These are phyloP conservation scores for Hypomesus transpacificus DNA, from an alignment of 2,113 vertebrate genomes.

Conservation along the genomic window DNA sequence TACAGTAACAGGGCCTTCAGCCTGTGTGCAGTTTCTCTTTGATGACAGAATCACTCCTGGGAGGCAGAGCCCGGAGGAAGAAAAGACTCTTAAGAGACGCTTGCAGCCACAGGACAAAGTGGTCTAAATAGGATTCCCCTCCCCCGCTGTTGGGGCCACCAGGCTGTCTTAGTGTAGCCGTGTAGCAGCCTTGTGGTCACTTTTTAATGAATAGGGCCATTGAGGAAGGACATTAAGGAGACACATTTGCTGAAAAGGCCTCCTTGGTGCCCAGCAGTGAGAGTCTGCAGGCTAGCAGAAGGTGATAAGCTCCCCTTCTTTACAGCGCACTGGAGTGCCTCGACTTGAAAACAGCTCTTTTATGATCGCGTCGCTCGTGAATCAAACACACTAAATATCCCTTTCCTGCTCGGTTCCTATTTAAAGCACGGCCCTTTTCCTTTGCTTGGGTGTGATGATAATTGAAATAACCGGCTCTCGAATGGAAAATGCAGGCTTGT, in stretches of 20 bases:
- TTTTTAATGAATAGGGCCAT: conserved; percentile 67
- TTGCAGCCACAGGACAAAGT: conserved; percentile 1
- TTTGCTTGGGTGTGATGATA: conserved; percentile 61
- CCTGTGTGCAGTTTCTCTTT: conserved; percentile 36
- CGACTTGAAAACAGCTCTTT: conserved; percentile 53
- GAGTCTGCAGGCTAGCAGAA: conserved; percentile 28
- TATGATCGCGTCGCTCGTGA: conserved; percentile 53
- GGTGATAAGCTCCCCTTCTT: conserved; percentile 61
- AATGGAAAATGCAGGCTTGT: conserved; percentile 36
- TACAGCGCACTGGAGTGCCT: conserved; percentile 62
- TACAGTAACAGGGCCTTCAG: neutral
- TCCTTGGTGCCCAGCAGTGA: conserved; percentile 11
- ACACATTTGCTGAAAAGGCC: conserved; percentile 60
- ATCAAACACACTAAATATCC: conserved; percentile 67
- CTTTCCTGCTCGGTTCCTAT: conserved; percentile 52
- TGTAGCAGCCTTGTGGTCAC: conserved; percentile 48
- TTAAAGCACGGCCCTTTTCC: conserved; percentile 41
- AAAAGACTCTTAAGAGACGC: conserved; percentile 3
- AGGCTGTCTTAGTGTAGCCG: conserved; percentile 19
- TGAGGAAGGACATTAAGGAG: conserved; percentile 59
- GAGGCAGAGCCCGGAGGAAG: conserved; percentile 48
- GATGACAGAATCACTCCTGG: conserved; percentile 26
- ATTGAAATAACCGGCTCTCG: conserved; percentile 61
- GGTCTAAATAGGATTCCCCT: neutral
- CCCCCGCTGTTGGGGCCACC: neutral